Evolutionary conservation across 1,140 invertebrate species (phyloP).

Genomic region (Eupeodes corollae): DNA sequence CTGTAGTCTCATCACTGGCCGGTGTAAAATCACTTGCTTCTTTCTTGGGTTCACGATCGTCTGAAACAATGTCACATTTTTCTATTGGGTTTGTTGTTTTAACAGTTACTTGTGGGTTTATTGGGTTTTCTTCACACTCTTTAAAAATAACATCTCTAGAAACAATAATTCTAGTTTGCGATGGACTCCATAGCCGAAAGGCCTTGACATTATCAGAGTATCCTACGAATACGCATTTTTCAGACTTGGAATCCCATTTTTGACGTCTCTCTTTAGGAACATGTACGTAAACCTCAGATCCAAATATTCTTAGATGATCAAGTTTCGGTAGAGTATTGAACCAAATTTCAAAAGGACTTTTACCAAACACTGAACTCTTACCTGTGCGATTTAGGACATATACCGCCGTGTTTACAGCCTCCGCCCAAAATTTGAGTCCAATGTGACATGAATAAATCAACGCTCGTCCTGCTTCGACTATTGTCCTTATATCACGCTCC

Average conservation of each 20-base stretch:
- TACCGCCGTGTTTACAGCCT: conserved; percentile 31
- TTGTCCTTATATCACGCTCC: conserved; percentile 36
- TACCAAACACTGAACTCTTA: conserved; percentile 17
- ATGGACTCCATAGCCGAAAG: conserved; percentile 6
- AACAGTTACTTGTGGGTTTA: too few species aligned
- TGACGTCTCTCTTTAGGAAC: conserved; percentile 29
- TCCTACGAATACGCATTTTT: conserved; percentile 30
- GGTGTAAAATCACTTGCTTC: background rate
- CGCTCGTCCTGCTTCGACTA: conserved; percentile 32
- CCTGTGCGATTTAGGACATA: conserved; percentile 35
- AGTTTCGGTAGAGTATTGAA: conserved; percentile 17
- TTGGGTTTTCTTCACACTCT: background rate
- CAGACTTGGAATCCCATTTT: conserved; percentile 33
- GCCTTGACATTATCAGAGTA: conserved; percentile 32
- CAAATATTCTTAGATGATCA: conserved; percentile 26
- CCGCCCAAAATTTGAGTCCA: conserved; percentile 30
- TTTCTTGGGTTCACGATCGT: too few species aligned
- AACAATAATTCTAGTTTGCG: conserved; percentile 9
- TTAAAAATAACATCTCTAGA: conserved; percentile 12
- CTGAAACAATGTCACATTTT: too few species aligned
- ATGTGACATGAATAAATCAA: conserved; percentile 32
- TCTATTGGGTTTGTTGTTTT: too few species aligned
- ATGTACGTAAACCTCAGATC: conserved; percentile 24
- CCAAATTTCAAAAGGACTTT: conserved; percentile 34
- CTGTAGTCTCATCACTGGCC: too few species aligned